phyloP scores from a whole-genome alignment of 2,797 vertebrate genomes.

The Siniperca scherzeri region DNA sequence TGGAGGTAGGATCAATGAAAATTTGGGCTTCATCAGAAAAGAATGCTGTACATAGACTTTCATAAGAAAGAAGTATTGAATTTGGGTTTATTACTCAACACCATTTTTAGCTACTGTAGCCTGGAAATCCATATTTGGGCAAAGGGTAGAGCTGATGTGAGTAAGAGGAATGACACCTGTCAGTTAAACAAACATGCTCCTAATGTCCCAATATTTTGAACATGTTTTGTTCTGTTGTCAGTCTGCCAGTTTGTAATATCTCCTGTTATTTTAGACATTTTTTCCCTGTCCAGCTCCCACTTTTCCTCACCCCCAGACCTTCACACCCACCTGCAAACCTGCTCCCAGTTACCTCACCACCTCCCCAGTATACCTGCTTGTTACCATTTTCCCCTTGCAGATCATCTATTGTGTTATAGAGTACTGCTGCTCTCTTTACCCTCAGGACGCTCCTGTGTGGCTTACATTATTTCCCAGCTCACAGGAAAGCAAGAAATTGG shows the following conservation, averaged over 20 bases:
- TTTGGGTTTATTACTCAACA: neutral
- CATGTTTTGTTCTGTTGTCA: neutral
- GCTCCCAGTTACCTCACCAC: neutral
- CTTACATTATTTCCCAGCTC: neutral
- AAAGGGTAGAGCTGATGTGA: neutral
- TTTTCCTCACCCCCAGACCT: neutral
- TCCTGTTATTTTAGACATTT: neutral
- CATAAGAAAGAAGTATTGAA: neutral
- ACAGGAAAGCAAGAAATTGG: neutral
- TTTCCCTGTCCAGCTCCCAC: neutral
- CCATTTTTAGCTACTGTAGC: neutral
- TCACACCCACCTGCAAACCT: neutral
- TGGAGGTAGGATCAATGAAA: neutral
- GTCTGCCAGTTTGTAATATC: neutral
- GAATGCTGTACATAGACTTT: neutral
- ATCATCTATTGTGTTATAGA: neutral
- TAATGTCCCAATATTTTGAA: neutral
- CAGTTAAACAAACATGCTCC: neutral
- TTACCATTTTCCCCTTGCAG: neutral
- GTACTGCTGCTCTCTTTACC: neutral
- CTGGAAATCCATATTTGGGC: conserved; percentile 10
- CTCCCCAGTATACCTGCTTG: neutral
- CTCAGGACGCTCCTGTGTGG: neutral
- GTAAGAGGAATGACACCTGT: neutral
- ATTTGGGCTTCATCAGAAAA: neutral